Conservation (phyloP, 2,113 vertebrate genomes). For the Microcebus murinus region DNA sequence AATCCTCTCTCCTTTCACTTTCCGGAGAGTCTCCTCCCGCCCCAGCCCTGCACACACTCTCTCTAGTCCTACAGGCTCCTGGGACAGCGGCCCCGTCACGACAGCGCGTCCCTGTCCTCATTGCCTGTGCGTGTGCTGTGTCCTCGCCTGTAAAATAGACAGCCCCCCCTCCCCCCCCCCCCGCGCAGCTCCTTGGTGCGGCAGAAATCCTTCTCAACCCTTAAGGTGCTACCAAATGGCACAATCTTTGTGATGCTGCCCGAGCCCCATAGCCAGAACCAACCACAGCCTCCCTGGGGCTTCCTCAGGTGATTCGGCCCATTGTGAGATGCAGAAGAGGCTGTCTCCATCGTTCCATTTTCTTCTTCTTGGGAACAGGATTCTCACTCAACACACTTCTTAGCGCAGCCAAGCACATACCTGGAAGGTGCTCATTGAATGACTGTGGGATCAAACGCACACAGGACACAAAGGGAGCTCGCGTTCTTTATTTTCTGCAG, state of each 20-base stretch:
- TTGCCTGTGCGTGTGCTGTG: neutral
- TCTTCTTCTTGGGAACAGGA: too few relatives aligned
- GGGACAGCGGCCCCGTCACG: accelerated
- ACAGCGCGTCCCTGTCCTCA: neutral
- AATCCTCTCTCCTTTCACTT: neutral
- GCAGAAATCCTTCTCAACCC: too few relatives aligned
- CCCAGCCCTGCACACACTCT: accelerated
- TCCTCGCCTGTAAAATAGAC: neutral
- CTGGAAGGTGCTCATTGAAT: neutral
- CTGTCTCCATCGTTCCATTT: too few relatives aligned
- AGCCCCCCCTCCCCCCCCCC: too few relatives aligned
- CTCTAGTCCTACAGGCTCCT: neutral
- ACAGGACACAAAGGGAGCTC: accelerated
- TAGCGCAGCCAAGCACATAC: accelerated
- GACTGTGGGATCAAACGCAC: neutral
- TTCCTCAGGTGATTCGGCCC: too few relatives aligned
- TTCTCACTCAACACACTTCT: neutral
- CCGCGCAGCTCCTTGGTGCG: too few relatives aligned
- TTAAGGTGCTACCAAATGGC: too few relatives aligned
- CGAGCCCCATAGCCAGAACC: too few relatives aligned
- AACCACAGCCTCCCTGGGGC: too few relatives aligned
- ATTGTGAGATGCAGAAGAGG: too few relatives aligned
- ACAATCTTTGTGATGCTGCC: too few relatives aligned
- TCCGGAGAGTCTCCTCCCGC: neutral
- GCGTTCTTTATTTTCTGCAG: neutral